These are phyloP conservation scores for Ostrea edulis DNA, from an alignment of 1,140 invertebrate species.

Conservation along the genomic window DNA sequence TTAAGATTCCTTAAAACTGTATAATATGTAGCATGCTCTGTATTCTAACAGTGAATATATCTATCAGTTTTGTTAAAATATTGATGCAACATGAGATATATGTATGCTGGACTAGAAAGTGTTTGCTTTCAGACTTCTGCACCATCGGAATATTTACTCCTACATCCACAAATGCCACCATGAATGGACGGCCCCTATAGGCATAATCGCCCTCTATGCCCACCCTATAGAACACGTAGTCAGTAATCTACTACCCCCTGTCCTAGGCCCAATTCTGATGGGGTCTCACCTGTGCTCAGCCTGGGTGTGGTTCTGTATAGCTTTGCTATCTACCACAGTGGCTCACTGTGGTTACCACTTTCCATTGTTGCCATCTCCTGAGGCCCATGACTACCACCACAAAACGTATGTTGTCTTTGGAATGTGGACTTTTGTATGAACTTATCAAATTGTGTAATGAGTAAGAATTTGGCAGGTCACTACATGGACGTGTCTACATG, in stretches of 20 bases:
- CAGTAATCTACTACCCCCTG: conserved; percentile 89
- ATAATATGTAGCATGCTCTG: too few species aligned
- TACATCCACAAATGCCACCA: conserved; percentile 91
- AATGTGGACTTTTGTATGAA: too few species aligned
- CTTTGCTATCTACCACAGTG: conserved; percentile 89
- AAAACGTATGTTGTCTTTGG: conserved; percentile 82
- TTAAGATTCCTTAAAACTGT: too few species aligned
- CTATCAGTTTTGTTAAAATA: too few species aligned
- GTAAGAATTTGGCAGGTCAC: too few species aligned
- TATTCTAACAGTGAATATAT: too few species aligned
- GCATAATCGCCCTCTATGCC: conserved; percentile 90
- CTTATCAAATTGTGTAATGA: too few species aligned
- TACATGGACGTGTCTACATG: too few species aligned
- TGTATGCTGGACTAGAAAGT: neutral
- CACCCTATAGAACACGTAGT: conserved; percentile 93
- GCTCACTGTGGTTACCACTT: conserved; percentile 94
- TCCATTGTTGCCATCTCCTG: conserved; percentile 93
- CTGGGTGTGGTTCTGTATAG: conserved; percentile 91
- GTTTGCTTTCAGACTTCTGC: conserved; percentile 84
- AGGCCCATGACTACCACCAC: conserved; percentile 95
- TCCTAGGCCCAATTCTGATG: conserved; percentile 89
- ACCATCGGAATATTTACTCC: conserved; percentile 88
- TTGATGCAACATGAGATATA: neutral
- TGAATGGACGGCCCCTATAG: conserved; percentile 77
- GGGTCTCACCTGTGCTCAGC: conserved; percentile 90